Base-by-base conservation (phyloP, 2,797 vertebrate genomes). In the Halcyon smyrnensis region DNA sequence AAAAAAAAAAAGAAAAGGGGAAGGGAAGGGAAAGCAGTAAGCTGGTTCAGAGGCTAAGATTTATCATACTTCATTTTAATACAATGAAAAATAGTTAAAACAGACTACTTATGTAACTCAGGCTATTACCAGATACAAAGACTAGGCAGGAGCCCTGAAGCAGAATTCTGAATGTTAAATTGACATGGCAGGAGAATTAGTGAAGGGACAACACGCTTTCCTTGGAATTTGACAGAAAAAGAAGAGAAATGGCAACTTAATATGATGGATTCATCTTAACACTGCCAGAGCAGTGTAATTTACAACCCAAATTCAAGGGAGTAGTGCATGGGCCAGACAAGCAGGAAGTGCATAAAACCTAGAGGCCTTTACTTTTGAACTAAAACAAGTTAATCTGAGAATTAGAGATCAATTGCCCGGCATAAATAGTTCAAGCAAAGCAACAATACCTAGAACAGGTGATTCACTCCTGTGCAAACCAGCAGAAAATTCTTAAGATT, bases 181-280 rank as follows among this genome's bases (percentile, higher is more conserved):
- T 43, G 45, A 34, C 27, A 32, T 21, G 50, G 15, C 8, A n/a
- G 50, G 12, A 9, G 18, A 84, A 65, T 43, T n/a, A 51, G n/a
- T 59, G n/a, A 86, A 89, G 19, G 25, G 18, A 8, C 0, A 0
- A 76, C 9, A 64, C 86, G 9, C 20, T 21, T 73, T 65, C 5
- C 34, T 56, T 89, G 50, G 23, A 83, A 77, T 56, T 73, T 76
- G 64, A 56, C 24, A 32, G 41, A 68, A 73, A 45, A 50, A 60
- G 88, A 83, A 50, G 15, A 76, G 30, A 77, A 94, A 64, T 27
- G 45, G 10, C 27, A 60, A 30, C n/a, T 28, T 32, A 65, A 18
- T n/a, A 23, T 28, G 36, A 76, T 12, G 18, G 12, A 64, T 54
- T 73, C 25, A 30, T n/a, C 14, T 56, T 73, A 84, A 36, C 25